Evolutionary conservation across 2,797 vertebrate genomes (phyloP).

Genomic region (Eospalax fontanierii): DNA sequence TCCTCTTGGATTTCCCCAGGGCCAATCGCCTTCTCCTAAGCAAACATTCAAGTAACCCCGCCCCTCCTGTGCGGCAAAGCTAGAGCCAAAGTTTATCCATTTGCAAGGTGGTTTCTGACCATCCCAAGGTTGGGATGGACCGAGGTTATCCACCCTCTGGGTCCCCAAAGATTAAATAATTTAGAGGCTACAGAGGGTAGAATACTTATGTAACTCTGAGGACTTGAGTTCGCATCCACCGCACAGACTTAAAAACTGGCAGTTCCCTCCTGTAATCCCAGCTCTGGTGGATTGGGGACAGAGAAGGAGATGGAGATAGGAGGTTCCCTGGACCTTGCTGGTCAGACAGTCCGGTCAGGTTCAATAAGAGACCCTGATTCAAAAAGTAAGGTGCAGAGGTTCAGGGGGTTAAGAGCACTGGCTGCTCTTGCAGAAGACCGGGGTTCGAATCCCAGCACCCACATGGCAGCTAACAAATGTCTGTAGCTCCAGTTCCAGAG

Average conservation of each 20-base stretch:
- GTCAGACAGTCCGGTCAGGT: not conserved
- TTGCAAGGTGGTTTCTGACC: not conserved
- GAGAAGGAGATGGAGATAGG: too few relatives aligned
- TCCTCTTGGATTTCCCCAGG: slow-evolving; percentile 64
- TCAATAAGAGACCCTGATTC: not conserved
- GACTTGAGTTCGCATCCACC: not conserved
- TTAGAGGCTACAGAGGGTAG: not conserved
- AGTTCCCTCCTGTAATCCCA: not conserved
- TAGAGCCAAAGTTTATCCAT: slow-evolving; percentile 18
- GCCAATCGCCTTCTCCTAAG: slow-evolving; percentile 75
- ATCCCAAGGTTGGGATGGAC: not conserved
- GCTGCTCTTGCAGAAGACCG: too few relatives aligned
- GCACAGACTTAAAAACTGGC: not conserved
- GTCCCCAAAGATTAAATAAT: not conserved
- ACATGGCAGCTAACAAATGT: too few relatives aligned
- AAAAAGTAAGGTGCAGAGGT: not conserved
- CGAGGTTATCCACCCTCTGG: not conserved
- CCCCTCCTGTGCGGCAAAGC: slow-evolving; percentile 70
- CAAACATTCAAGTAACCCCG: slow-evolving; percentile 43
- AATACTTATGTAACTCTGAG: not conserved
- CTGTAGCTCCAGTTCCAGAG: too few relatives aligned
- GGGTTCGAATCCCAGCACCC: too few relatives aligned
- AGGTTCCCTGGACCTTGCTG: not conserved
- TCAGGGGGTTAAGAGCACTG: too few relatives aligned
- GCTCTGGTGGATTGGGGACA: not conserved